Base-by-base conservation (phyloP, 2,888 invertebrate species). In the Willowsia nigromaculata region DNA sequence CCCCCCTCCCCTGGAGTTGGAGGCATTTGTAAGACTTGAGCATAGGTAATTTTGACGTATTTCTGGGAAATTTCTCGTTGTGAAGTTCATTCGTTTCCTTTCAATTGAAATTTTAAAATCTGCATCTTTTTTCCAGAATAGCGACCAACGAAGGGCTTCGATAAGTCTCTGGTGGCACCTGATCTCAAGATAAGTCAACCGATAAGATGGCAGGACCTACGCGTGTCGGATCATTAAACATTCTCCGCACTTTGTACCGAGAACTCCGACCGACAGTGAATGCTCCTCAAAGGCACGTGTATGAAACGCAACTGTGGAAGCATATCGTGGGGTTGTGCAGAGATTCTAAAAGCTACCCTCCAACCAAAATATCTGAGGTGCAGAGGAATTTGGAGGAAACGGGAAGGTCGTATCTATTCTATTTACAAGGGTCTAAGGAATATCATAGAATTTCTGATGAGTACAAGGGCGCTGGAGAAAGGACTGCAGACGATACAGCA, bases 381-480 rank as follows among this genome's bases (percentile, higher is more conserved):
- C 96, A 97, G 94, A 85, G 50, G 33, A 90, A 90, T 71, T 59
- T 90, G 18, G 95, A 96, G 85, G 96, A 96, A 92, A 94, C 96
- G 91, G 98, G 97, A 0, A 95, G 96, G 90, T 96, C 96, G 0
- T 99, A 98, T 94, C 94, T 95, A 9, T 96, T 96, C 90, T 97
- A 98, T 93, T 94, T 98, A 90, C 94, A 95, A 62, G 96, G 97
- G 93, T 94, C 95, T 1, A 95, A 97, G 90, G 94, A 95, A 91
- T 96, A 96, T 93, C 95, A 96, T 92, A 96, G 96, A 93, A 95
- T 98, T 15, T 95, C 96, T 91, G 94, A 94, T 0, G 96, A 96
- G 88, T 98, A 96, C 93, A 96, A 96, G 93, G 97, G 97, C 18
- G 96, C 95, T 93, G 98, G 98, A 0, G 98, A 98, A 94, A 94